A percentile compares a stretch with the other conserved stretches of the same genome.
Evolutionary conservation across 1,140 invertebrate genomes (phyloP).

Genomic region (Diprion similis): DNA sequence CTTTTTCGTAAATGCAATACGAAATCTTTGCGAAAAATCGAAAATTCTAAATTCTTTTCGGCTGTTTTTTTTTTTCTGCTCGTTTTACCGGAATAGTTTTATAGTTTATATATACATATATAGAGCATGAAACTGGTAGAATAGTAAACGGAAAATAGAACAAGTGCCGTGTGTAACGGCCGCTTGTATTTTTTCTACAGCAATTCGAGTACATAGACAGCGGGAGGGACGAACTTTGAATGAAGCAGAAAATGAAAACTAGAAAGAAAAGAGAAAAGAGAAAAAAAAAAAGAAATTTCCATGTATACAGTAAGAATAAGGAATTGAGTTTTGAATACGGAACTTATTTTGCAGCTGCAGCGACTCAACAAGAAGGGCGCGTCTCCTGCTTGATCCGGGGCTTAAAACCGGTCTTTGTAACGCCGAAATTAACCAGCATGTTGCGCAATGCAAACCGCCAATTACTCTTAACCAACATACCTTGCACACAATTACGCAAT

Average conservation of each 20-base stretch:
- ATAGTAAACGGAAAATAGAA: neutral
- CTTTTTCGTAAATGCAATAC: neutral
- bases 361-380: slow-evolving; percentile 57
- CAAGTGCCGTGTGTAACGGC: no score
- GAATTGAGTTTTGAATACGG: slow-evolving; percentile 2
- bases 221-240: slow-evolving; percentile 56
- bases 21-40: neutral
- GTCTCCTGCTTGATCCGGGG: slow-evolving; percentile 53
- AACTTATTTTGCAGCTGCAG: slow-evolving; percentile 63
- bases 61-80: no score
- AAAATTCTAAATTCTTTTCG: neutral
- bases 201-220: slow-evolving; percentile 63
- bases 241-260: neutral
- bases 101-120: no score
- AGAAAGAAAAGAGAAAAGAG: slow-evolving; percentile 20
- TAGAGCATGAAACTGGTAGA: neutral
- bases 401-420: slow-evolving; percentile 15
- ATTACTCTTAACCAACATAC: neutral
- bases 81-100: no score
- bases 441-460: neutral
- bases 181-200: slow-evolving; percentile 39
- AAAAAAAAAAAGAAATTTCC: slow-evolving; percentile 17
- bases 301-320: slow-evolving; percentile 17
- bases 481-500: neutral
- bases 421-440: slow-evolving; percentile 18